Evolutionary conservation across 2,113 vertebrate species (phyloP), one percentile per base, ranked within the genome.

Genomic region (Sorex araneus): DNA sequence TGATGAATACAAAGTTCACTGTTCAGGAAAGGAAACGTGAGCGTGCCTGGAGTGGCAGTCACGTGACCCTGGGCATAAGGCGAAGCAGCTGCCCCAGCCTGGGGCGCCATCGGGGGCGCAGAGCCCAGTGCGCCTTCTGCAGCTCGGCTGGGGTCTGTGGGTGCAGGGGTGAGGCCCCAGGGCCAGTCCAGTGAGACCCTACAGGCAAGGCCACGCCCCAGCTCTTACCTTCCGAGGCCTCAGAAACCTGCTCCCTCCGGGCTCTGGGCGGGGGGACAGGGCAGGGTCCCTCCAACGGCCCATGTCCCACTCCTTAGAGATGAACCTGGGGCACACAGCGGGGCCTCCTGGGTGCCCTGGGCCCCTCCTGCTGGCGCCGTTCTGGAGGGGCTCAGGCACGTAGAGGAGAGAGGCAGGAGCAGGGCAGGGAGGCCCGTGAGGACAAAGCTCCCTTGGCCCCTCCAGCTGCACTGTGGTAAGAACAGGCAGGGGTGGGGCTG

Each of bases 1-100:
- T n/a, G 93, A 94, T 91, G 97, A 96, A 96, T 88, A 95, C 92
- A 66, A 47, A 71, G 60, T 71, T 76, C 81, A 69, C 32, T 63
- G 30, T 86, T 78, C 57, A 80, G 71, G 91, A 96, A 93, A 67
- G 89, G 69, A 86, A 96, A 11, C 23, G 45, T 13, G 80, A 27
- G 28, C 0, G 84, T 43, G 90, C 25, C 69, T 71, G 12, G 79
- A 77, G 13, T 75, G 57, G 57, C 64, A 84, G 40, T 8, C 13
- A 32, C 25, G 4, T 32, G n/a, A n/a, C n/a, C n/a, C 57, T 0
- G 25, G 23, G 34, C 23, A 87, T 87, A 57, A 91, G 92, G 70
- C 30, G 40, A 13, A 45, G 75, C 1, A 32, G 67, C 64, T 27
- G 15, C 32, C 32, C 2, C 18, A 71, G 73, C 43, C 32, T 9